These are phyloP conservation scores for Anhinga rufa DNA, from an alignment of 2,113 vertebrate species.

Conservation along the genomic window DNA sequence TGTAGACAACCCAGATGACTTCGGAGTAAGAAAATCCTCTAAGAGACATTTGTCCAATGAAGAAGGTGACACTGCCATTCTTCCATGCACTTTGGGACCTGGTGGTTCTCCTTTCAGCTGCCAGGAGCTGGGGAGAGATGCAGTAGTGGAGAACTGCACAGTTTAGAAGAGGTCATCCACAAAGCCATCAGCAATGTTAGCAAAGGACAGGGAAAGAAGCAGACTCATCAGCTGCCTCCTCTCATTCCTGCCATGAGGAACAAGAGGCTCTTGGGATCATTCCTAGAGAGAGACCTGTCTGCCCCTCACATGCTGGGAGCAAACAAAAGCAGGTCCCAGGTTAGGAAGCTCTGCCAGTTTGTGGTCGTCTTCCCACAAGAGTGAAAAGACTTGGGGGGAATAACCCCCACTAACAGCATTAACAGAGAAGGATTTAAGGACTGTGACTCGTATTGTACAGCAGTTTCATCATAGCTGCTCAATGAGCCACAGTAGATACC, in stretches of 20 bases:
- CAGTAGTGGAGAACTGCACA: rapidly evolving
- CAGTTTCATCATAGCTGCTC: background rate
- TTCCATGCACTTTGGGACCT: background rate
- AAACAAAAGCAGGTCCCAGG: background rate
- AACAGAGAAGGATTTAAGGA: background rate
- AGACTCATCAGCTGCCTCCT: background rate
- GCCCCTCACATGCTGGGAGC: background rate
- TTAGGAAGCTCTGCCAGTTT: background rate
- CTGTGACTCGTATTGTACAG: background rate
- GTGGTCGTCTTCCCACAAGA: background rate
- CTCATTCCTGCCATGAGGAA: background rate
- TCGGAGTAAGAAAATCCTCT: background rate
- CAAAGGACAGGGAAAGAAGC: background rate
- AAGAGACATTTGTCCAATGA: background rate
- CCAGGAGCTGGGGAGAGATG: background rate
- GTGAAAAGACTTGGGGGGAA: background rate
- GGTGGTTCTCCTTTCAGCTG: background rate
- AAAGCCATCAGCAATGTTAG: background rate
- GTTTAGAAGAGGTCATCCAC: background rate
- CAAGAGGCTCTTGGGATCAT: background rate
- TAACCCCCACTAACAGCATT: background rate
- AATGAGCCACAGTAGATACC: background rate
- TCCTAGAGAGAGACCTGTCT: background rate
- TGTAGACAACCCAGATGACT: background rate
- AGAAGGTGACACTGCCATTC: background rate